These are phyloP conservation scores for Tringa solitaria DNA, from an alignment of 2,113 vertebrate species.

Conservation along the genomic window DNA sequence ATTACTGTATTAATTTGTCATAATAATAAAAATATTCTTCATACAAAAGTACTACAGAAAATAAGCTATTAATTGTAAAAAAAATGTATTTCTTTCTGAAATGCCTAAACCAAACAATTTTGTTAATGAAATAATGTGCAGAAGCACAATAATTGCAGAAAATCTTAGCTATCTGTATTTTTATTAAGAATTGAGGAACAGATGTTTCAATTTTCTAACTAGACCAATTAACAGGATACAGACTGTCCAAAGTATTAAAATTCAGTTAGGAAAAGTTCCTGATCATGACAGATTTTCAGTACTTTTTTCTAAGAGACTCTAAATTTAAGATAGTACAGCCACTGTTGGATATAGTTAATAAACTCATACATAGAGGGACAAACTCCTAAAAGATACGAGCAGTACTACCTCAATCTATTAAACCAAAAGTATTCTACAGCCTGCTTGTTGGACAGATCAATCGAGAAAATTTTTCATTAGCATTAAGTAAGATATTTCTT, in stretches of 20 bases:
- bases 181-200: constrained; percentile 7
- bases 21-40: background rate
- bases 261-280: constrained; percentile 1
- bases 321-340: background rate
- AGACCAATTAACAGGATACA: constrained; percentile 45
- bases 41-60: background rate
- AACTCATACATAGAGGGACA: background rate
- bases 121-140: background rate
- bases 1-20: background rate
- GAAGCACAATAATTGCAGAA: background rate
- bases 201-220: constrained; percentile 32
- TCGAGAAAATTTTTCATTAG: background rate
- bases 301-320: background rate
- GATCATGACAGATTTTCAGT: background rate
- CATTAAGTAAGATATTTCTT: background rate
- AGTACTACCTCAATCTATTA: background rate
- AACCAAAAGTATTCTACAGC: background rate
- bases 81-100: background rate
- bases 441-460: background rate
- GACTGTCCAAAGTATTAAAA: constrained; percentile 3
- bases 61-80: background rate
- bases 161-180: background rate
- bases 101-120: background rate
- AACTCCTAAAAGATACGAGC: background rate
- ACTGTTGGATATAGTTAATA: background rate